Evolutionary conservation across 2,888 invertebrate species (phyloP), one percentile per base, ranked within the genome.

Genomic region (Lepeophtheirus nordmannii): DNA sequence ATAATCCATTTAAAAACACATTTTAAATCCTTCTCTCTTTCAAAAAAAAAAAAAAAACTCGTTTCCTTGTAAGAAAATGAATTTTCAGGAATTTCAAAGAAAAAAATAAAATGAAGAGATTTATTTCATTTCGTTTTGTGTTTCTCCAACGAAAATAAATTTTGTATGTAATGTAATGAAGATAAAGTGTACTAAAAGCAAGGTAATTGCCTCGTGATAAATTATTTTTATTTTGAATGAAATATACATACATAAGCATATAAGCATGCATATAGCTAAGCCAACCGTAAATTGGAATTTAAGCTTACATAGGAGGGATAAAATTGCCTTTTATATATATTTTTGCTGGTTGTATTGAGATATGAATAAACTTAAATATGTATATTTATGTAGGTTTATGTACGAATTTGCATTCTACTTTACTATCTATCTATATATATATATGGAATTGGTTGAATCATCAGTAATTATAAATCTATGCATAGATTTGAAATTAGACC

Each of bases 151-250:
- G 41, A 41, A 14, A 10, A 41, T 14, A 41, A n/a, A n/a, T n/a
- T n/a, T n/a, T n/a, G n/a, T 30, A 30, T 30, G 30, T 30, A 30
- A 5, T 30, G 30, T 46, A 46, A 46, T 17, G 17, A 8, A 46
- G 14, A 17, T 46, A 46, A 46, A n/a, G 5, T n/a, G 53, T 17
- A 5, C n/a, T 17, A n/a, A 17, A 46, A 46, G 53, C 53, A 14
- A 46, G 53, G 53, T 46, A 46, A 46, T 46, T 46, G 53, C 17
- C 53, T 46, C 53, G 53, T n/a, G 53, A 46, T 46, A 46, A 46
- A 46, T 46, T 46, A 46, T 46, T 46, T 46, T 46, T 46, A 46
- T 46, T 46, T 46, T 2, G 53, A 46, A 17, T n/a, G 53, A 46
- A 46, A 46, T 46, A 46, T 46, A 46, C 53, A 46, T 30, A 30